phyloP scores from a whole-genome alignment of 2,888 invertebrate genomes.

The Mellilla xanthometata region DNA sequence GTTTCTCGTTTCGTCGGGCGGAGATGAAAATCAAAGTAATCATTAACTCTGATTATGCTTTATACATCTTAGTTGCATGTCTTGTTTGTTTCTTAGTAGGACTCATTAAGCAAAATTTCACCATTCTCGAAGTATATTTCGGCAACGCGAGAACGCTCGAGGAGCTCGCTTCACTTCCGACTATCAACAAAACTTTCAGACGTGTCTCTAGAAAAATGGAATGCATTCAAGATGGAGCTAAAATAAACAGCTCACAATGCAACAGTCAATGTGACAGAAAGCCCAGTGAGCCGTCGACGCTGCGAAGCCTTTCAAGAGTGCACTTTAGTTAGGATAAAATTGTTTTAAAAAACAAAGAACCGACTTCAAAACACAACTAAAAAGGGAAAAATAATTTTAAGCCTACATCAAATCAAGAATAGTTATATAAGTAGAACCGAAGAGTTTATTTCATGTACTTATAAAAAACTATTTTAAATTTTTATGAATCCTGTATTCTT shows the following conservation, averaged over 20 bases:
- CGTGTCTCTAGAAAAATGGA: slow-evolving; percentile 44
- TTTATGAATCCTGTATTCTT: too few relatives aligned
- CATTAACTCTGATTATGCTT: slow-evolving; percentile 69
- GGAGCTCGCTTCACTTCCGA: slow-evolving; percentile 24
- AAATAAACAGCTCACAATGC: slow-evolving; percentile 70
- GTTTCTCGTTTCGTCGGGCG: slow-evolving; percentile 67
- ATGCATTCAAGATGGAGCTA: slow-evolving; percentile 58
- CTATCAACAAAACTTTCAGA: slow-evolving; percentile 38
- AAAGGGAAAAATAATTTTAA: too few relatives aligned
- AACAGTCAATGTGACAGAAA: slow-evolving; percentile 68
- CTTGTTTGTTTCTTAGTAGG: slow-evolving; percentile 30
- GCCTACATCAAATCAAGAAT: too few relatives aligned
- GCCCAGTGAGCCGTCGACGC: slow-evolving; percentile 44
- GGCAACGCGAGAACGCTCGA: background rate
- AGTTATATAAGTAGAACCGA: too few relatives aligned
- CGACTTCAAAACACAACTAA: too few relatives aligned
- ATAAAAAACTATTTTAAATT: too few relatives aligned
- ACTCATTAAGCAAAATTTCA: slow-evolving; percentile 11
- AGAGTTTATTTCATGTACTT: too few relatives aligned
- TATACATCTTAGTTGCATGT: slow-evolving; percentile 41
- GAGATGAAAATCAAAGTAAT: slow-evolving; percentile 77
- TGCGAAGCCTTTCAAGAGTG: slow-evolving; percentile 62
- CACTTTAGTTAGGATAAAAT: slow-evolving; percentile 69
- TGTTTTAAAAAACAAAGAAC: too few relatives aligned
- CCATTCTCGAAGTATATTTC: slow-evolving; percentile 5